Percentiles rank a stretch among this genome's conserved stretches.
phyloP scores from a whole-genome alignment of 2,113 vertebrate species.

The Calypte anna region DNA sequence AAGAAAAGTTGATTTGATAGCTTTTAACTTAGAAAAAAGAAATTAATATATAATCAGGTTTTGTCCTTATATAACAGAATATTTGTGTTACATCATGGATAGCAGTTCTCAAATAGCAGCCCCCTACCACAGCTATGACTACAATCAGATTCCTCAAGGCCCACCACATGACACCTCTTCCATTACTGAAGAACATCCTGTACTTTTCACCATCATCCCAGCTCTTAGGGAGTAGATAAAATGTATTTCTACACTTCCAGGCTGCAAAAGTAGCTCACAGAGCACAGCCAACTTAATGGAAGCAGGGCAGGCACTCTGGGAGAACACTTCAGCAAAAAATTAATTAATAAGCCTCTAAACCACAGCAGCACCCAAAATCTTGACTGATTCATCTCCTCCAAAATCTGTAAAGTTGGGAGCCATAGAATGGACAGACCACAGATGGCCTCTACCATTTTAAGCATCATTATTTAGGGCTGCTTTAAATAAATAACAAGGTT shows the following conservation, averaged over 20 bases:
- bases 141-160: neutral
- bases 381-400: neutral
- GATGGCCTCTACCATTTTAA: neutral
- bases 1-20: neutral
- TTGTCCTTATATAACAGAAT: neutral
- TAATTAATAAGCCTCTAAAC: neutral
- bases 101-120: neutral
- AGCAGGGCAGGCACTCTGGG: neutral
- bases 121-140: neutral
- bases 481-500: neutral
- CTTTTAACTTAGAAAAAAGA: neutral
- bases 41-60: neutral
- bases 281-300: rapidly evolving
- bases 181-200: neutral
- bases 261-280: neutral
- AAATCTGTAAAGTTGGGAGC: neutral
- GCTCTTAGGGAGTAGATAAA: neutral
- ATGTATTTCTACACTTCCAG: neutral
- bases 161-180: neutral
- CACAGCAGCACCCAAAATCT: neutral
- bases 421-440: neutral
- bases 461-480: neutral
- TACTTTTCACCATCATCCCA: neutral
- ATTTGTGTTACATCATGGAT: neutral
- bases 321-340: neutral